Percentiles rank a stretch among this genome's conserved stretches.
Conservation (phyloP, 2,113 vertebrate genomes). For the Aleadryas rufinucha region DNA sequence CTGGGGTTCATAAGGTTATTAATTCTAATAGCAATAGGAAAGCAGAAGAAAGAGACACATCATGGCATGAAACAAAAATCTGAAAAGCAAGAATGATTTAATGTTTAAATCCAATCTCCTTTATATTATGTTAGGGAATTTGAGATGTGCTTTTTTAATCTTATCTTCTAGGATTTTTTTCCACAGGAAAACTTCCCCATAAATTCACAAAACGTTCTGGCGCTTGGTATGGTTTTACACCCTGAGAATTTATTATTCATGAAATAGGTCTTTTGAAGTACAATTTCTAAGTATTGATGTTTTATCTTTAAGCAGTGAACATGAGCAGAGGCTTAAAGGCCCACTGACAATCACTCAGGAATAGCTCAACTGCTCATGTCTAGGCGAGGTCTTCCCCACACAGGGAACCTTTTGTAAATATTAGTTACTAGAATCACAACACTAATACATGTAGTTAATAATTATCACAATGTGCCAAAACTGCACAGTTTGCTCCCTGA, state of each 20-base stretch:
- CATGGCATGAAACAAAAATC: conserved; percentile 2
- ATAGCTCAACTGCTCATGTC: conserved; percentile 63
- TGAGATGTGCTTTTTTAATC: conserved; percentile 6
- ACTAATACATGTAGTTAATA: conserved; percentile 80
- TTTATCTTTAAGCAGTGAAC: conserved; percentile 71
- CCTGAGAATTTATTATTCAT: conserved; percentile 75
- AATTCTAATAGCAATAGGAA: background rate
- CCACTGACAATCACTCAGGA: conserved; percentile 73
- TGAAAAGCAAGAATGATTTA: background rate
- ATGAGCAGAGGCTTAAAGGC: conserved; percentile 62
- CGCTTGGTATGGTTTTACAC: conserved; percentile 57
- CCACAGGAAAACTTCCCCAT: conserved; percentile 52
- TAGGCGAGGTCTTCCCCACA: conserved; percentile 70
- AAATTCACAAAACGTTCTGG: conserved; percentile 72
- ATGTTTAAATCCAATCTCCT: conserved; percentile 32
- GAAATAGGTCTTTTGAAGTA: conserved; percentile 73
- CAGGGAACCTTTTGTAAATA: conserved; percentile 79
- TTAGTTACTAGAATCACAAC: conserved; percentile 77
- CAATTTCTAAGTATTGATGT: conserved; percentile 75
- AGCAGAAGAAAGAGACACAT: background rate
- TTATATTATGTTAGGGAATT: conserved; percentile 8
- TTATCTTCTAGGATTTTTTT: conserved; percentile 23
- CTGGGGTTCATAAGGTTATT: background rate
- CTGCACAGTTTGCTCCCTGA: conserved; percentile 79
- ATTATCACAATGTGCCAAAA: conserved; percentile 77